Conservation (phyloP, 2,113 vertebrate species). For the Turdus rufiventris region DNA sequence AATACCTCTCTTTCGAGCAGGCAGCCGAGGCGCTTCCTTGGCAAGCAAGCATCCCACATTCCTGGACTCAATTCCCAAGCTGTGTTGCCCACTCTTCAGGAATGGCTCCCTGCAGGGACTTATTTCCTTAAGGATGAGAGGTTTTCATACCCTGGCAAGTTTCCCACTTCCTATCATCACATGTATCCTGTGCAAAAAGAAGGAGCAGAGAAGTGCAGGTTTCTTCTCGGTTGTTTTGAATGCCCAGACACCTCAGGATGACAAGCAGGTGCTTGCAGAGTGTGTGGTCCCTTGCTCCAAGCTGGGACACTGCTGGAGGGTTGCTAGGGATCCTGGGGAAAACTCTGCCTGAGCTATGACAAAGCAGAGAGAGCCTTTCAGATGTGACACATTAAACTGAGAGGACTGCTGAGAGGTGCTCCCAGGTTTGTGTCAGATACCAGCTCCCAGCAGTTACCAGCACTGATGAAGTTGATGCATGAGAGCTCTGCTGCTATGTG, state of each 20-base stretch:
- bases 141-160: constrained; percentile 55
- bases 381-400: not conserved
- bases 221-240: not conserved
- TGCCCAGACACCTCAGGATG: not conserved
- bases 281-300: not conserved
- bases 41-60: constrained; percentile 41
- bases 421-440: not conserved
- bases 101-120: constrained; percentile 49
- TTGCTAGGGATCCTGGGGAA: not conserved
- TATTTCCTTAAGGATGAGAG: constrained; percentile 56
- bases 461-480: not conserved
- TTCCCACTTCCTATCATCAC: constrained; percentile 53
- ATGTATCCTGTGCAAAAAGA: not conserved
- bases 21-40: not conserved
- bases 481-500: not conserved
- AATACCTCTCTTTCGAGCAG: constrained; percentile 45
- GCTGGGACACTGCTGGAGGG: not conserved
- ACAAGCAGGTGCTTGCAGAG: constrained; percentile 9
- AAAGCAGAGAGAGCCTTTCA: not conserved
- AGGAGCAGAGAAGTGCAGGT: not conserved
- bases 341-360: not conserved
- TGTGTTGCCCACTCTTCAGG: constrained; percentile 59
- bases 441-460: not conserved
- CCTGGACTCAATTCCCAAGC: constrained; percentile 43
- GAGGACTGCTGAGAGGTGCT: not conserved